These are phyloP conservation scores for Ochotona princeps DNA, from an alignment of 2,113 vertebrate species.

Conservation along the genomic window DNA sequence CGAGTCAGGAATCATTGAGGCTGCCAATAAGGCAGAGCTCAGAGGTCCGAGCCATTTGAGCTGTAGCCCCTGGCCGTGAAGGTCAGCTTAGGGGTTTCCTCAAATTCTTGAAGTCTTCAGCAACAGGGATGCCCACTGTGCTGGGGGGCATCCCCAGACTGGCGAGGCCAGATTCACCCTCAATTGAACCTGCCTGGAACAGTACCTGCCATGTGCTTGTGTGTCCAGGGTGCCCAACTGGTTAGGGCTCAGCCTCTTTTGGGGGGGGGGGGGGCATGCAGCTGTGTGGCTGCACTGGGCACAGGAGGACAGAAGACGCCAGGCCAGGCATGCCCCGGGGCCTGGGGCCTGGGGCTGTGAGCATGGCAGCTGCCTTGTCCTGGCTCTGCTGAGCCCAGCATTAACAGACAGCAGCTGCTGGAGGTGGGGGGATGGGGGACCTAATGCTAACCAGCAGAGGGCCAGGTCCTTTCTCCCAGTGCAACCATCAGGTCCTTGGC, in stretches of 20 bases:
- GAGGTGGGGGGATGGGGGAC: background rate
- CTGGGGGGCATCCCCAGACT: background rate
- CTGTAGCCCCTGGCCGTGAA: background rate
- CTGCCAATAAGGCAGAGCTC: background rate
- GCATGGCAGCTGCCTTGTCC: background rate
- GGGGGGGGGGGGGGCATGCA: too few species aligned
- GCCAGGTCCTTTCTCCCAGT: background rate
- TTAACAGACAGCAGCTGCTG: conserved; percentile 64
- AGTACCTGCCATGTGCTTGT: background rate
- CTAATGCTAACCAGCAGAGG: conserved; percentile 62
- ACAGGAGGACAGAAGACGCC: background rate
- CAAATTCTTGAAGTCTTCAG: background rate
- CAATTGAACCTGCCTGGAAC: background rate
- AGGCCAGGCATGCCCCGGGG: background rate
- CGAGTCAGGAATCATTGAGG: background rate
- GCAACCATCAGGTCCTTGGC: conserved; percentile 1
- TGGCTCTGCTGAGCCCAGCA: background rate
- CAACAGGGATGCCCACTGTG: background rate
- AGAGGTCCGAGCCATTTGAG: background rate
- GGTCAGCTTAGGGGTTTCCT: background rate
- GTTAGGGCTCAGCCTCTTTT: background rate
- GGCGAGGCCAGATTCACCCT: background rate
- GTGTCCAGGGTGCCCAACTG: fast-evolving
- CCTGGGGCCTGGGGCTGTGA: background rate
- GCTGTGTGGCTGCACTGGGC: background rate